A percentile compares a stretch with the other conserved stretches of the same genome.
Evolutionary conservation across 2,113 vertebrate genomes (phyloP).

Genomic region (Sialia sialis): DNA sequence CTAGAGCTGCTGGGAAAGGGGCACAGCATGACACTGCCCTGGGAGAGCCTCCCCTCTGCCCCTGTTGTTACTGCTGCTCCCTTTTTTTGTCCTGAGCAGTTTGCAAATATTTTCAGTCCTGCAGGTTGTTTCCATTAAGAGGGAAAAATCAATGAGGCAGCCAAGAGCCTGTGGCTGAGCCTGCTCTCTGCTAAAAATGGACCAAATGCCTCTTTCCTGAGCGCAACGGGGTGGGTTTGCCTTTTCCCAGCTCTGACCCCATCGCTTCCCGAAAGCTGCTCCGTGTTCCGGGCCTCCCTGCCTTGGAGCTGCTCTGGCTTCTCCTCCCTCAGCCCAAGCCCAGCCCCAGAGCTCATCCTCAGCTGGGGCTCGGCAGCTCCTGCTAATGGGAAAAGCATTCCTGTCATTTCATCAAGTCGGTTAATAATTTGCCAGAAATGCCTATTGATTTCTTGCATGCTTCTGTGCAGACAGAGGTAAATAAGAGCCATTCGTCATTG

Average conservation of each 20-base stretch:
- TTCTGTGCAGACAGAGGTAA: conserved; percentile 55
- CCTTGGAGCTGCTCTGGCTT: neutral
- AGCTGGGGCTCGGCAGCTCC: neutral
- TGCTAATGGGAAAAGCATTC: neutral
- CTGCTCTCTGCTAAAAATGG: conserved; percentile 39
- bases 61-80: conserved; percentile 23
- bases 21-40: neutral
- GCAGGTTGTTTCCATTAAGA: conserved; percentile 65
- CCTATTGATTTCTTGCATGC: conserved; percentile 56
- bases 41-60: neutral
- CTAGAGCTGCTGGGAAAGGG: neutral
- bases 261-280: neutral
- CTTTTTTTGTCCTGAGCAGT: conserved; percentile 45
- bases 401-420: neutral
- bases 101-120: conserved; percentile 65
- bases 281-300: neutral
- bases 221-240: neutral
- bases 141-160: conserved; percentile 59
- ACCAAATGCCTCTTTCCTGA: neutral
- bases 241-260: neutral
- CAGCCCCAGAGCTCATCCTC: rapidly evolving
- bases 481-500: conserved; percentile 61
- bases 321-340: neutral
- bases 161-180: conserved; percentile 46
- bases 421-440: conserved; percentile 49